Conservation (phyloP, 2,113 vertebrate genomes). For the Microcebus griseorufus region DNA sequence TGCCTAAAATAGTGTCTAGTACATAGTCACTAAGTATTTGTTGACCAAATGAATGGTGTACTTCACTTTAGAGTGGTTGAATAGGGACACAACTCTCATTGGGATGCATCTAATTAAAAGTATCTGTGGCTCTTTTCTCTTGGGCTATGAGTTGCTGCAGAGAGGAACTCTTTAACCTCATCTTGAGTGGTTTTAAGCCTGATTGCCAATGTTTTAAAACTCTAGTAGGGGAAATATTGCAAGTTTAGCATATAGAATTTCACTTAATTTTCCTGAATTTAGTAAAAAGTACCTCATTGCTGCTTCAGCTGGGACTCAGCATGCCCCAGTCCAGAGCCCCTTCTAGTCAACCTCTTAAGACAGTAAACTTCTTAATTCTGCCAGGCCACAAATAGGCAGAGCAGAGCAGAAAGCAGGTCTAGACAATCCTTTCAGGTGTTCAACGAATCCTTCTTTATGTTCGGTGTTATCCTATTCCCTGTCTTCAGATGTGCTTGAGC, state of each 20-base stretch:
- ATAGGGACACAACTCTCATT: background rate
- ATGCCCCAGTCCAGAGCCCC: background rate
- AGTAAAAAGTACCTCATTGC: background rate
- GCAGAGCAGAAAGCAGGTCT: background rate
- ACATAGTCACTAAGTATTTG: background rate
- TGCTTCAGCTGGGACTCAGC: background rate
- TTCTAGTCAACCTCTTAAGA: background rate
- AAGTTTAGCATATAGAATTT: background rate
- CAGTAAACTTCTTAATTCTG: background rate
- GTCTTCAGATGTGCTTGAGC: background rate
- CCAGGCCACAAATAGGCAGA: background rate
- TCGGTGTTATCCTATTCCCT: too few species aligned
- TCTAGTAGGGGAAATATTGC: background rate
- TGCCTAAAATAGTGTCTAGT: background rate
- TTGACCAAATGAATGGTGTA: background rate
- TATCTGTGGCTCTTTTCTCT: background rate
- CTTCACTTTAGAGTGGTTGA: background rate
- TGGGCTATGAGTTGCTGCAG: background rate
- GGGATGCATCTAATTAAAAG: background rate
- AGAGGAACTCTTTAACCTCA: background rate
- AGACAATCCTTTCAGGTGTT: too few species aligned
- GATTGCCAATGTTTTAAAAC: background rate
- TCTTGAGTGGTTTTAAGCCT: background rate
- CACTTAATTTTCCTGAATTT: background rate
- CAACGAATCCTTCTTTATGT: background rate